Percentiles rank a stretch among this genome's conserved stretches.
These are phyloP conservation scores for Idaea straminata DNA, from an alignment of 2,888 invertebrate genomes.

Conservation along the genomic window DNA sequence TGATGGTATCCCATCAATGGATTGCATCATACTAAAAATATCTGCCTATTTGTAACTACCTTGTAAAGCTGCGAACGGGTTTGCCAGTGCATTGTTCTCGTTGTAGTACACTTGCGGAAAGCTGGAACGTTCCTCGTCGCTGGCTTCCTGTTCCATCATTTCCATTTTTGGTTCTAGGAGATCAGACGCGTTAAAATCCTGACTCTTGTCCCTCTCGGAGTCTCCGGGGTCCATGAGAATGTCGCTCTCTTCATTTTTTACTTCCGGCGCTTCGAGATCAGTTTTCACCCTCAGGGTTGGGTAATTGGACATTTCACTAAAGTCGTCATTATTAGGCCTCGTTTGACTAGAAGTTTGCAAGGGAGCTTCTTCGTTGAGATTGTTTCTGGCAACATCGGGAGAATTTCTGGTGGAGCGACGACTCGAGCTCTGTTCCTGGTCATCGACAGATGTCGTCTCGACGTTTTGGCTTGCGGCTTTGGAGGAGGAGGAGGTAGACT, in stretches of 20 bases:
- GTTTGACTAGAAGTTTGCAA: slow-evolving; percentile 80
- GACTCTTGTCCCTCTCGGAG: slow-evolving; percentile 64
- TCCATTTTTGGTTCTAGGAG: slow-evolving; percentile 85
- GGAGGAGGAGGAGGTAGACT: slow-evolving; percentile 78
- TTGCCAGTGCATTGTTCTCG: slow-evolving; percentile 70
- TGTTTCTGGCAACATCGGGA: slow-evolving; percentile 79
- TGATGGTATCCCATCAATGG: background rate
- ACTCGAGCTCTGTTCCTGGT: slow-evolving; percentile 67
- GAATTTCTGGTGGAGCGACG: slow-evolving; percentile 75
- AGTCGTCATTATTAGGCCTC: slow-evolving; percentile 80
- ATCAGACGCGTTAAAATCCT: slow-evolving; percentile 71
- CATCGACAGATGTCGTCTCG: slow-evolving; percentile 71
- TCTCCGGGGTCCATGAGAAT: slow-evolving; percentile 73
- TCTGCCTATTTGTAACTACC: slow-evolving; percentile 35
- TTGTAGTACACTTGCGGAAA: slow-evolving; percentile 68
- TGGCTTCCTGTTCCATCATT: slow-evolving; percentile 84
- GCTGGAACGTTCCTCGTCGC: slow-evolving; percentile 82
- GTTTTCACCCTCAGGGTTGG: slow-evolving; percentile 76
- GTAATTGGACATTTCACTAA: slow-evolving; percentile 74
- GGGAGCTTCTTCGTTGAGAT: slow-evolving; percentile 78
- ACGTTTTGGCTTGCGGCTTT: slow-evolving; percentile 80
- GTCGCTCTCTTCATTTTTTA: slow-evolving; percentile 74
- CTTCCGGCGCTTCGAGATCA: slow-evolving; percentile 77
- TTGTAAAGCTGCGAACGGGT: slow-evolving; percentile 74
- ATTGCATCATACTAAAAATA: background rate